A percentile compares a stretch with the other conserved stretches of the same genome.
Conservation (phyloP, 2,113 vertebrate species). For the Mugil cephalus region DNA sequence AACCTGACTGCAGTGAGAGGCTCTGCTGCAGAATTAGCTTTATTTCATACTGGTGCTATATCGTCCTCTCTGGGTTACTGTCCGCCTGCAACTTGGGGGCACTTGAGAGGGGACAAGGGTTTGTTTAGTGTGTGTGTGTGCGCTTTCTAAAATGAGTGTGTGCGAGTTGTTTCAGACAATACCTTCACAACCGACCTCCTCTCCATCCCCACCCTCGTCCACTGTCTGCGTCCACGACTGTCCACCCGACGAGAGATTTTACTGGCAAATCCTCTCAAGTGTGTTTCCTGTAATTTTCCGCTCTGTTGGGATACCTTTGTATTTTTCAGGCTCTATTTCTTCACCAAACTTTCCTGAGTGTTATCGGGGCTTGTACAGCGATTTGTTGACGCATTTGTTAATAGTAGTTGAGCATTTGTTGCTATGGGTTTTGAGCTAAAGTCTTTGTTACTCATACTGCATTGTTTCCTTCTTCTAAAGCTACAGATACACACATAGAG, state of each 20-base stretch:
- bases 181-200: conserved; percentile 1
- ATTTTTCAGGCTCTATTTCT: conserved; percentile 46
- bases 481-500: conserved; percentile 46
- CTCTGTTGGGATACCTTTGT: conserved; percentile 54
- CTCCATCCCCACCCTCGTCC: conserved; percentile 14
- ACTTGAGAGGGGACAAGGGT: conserved; percentile 35
- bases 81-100: conserved; percentile 49
- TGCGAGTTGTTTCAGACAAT: conserved; percentile 67
- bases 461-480: conserved; percentile 36
- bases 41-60: conserved; percentile 81
- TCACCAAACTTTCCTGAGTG: conserved; percentile 44
- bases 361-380: conserved; percentile 34
- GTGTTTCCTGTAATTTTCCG: conserved; percentile 44
- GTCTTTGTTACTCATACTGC: conserved; percentile 37
- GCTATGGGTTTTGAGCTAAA: conserved; percentile 43
- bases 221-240: conserved; percentile 6
- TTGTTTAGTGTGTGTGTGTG: conserved; percentile 28
- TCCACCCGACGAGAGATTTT: conserved; percentile 25
- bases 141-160: background rate
- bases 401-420: conserved; percentile 46
- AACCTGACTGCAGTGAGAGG: conserved; percentile 31
- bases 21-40: conserved; percentile 76
- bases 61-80: conserved; percentile 60
- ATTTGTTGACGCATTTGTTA: conserved; percentile 48
- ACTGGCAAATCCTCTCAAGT: conserved; percentile 27